Base-by-base conservation (phyloP, 2,888 invertebrate genomes). In the Oligia latruncula region DNA sequence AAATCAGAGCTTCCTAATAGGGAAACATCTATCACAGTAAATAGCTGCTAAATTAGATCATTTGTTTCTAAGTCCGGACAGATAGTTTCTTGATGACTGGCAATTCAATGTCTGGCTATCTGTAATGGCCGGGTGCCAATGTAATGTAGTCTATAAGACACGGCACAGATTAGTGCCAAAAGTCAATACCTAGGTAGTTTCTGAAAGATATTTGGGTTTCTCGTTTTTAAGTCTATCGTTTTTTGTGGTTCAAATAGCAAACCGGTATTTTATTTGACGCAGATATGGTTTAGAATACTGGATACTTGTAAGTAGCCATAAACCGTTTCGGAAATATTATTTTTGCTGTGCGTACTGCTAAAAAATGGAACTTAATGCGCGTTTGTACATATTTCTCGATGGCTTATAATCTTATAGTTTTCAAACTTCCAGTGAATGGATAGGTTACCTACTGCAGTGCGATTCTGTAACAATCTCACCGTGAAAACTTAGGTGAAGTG, bases 61-160 rank as follows among this genome's bases (percentile, higher is more conserved):
- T 58, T 74, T 71, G 71, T 86, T 74, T 35, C 71, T 72, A 74
- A 86, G 43, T 68, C 83, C 82, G 62, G 65, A 77, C 35, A 65
- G 83, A 83, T 78, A 74, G 86, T 65, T 83, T 62, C 71, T 84
- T 84, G 87, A 84, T 84, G 86, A 86, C 86, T 83, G 55, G 86
- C 84, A 74, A 84, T 84, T 74, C 83, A 74, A 78, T 78, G 74
- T 72, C 71, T 82, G 29, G 73, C 77, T 83, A 83, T 83, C 86
- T 71, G 55, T 78, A 86, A 78, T 82, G 86, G 83, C 82, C 55
- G 62, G 62, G 83, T 86, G 86, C 86, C 86, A 78, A 84, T 83
- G 52, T 74, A 82, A 82, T 71, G 66, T 65, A 77, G 68, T 62
- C 86, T 73, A 52, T 58, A 52, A 73, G 77, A 73, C 60, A 73